Base-by-base conservation (phyloP, 2,113 vertebrate species). In the Forbesichthys papilliferus region DNA sequence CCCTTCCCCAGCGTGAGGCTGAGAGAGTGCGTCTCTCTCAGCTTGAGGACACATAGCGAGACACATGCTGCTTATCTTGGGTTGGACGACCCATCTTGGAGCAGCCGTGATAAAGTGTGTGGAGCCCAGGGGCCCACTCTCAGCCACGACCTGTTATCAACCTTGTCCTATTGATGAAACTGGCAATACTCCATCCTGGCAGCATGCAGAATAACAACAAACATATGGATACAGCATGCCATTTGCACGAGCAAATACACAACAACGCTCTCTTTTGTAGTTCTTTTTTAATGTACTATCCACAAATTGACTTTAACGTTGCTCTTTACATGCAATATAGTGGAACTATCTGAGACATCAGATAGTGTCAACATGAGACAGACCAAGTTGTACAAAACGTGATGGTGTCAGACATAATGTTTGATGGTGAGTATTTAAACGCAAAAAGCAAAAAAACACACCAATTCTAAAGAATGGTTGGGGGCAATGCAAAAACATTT, bases 11-110 rank as follows among this genome's bases (percentile, higher is more conserved):
- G 48, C 55, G 7, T 9, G 27, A 48, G 48, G 55, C 27, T 52
- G 61, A 61, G 20, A 33, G 61, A 69, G 58, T 8, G 33, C 69
- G 74, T 49, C 59, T 57, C 55, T 53, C 9, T 6, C 16, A 75
- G 77, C 73, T 78, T 36, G 11, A 70, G 68, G 71, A 68, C 51
- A 48, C 49, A 3, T 10, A 27, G 48, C 46, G 34, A 65, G 68
- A 66, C 72, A 52, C 58, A 69, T 57, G 77, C 59, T 61, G 53
- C 81, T 79, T 76, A 81, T 84, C 73, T 66, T 42, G 46, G 66
- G 66, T 80, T 64, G 68, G 60, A 71, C 64, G 71, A 82, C 61
- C 54, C 52, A 33, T 46, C 62, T 74, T 65, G 57, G 64, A 14
- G 67, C 20, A 27, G 68, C 64, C 67, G 57, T 70, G 59, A 64